A percentile compares a stretch with the other conserved stretches of the same genome.
Evolutionary conservation across 2,888 invertebrate species (phyloP).

Genomic region (Furcula furcula): DNA sequence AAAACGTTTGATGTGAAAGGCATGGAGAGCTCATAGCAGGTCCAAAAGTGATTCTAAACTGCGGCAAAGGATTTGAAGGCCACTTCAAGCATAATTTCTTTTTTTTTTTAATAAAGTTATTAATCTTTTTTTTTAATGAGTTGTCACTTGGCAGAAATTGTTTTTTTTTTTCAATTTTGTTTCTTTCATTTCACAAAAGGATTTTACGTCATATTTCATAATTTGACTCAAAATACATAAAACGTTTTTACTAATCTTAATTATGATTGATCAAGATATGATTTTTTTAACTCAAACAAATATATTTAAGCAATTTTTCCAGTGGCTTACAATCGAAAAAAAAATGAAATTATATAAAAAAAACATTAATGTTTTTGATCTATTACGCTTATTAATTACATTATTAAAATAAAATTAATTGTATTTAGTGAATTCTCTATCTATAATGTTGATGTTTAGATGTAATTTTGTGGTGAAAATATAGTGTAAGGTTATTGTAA

Average conservation of each 20-base stretch:
- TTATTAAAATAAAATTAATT: slow-evolving; percentile 63
- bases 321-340: slow-evolving; percentile 41
- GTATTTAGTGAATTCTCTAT: slow-evolving; percentile 72
- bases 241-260: neutral
- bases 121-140: no score
- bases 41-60: slow-evolving; percentile 5
- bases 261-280: no score
- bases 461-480: slow-evolving; percentile 52
- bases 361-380: slow-evolving; percentile 78
- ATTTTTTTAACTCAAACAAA: no score
- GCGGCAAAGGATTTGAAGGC: slow-evolving; percentile 8
- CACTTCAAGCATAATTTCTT: no score
- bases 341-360: slow-evolving; percentile 41
- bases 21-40: slow-evolving; percentile 59
- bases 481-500: slow-evolving; percentile 22
- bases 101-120: no score
- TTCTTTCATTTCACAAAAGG: no score
- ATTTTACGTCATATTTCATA: no score
- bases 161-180: no score
- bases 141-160: no score
- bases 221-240: no score
- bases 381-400: slow-evolving; percentile 81
- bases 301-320: slow-evolving; percentile 37
- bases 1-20: slow-evolving; percentile 79
- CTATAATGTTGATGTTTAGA: slow-evolving; percentile 72